These are phyloP conservation scores for Neosilurus hyrtlii DNA, from an alignment of 2,797 vertebrate species.

Conservation along the genomic window DNA sequence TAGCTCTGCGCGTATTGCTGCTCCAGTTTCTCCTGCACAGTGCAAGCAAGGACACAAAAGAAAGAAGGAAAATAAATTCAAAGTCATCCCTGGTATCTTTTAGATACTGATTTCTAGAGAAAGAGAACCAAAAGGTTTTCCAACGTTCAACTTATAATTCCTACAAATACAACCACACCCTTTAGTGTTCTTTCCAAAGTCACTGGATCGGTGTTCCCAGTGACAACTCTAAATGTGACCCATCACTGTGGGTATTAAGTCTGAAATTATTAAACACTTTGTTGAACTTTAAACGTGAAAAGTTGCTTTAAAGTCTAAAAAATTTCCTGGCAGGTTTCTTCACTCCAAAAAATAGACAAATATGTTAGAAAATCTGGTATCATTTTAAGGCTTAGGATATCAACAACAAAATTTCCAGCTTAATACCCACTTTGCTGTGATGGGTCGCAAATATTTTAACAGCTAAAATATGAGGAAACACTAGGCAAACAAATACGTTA, in stretches of 20 bases:
- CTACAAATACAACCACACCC: not conserved
- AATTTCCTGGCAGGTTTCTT: too few species aligned
- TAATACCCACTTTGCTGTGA: too few species aligned
- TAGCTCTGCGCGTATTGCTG: conserved; percentile 95
- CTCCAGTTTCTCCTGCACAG: conserved; percentile 89
- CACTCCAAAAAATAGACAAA: too few species aligned
- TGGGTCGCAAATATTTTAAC: not conserved
- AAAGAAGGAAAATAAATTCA: not conserved
- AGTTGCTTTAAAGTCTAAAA: too few species aligned
- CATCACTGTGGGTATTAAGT: too few species aligned
- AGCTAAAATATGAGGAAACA: not conserved
- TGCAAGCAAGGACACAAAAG: conserved; percentile 11
- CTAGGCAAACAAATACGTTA: too few species aligned
- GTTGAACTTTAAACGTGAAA: too few species aligned
- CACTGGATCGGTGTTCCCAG: not conserved
- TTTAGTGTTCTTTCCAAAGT: not conserved
- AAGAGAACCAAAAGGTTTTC: not conserved
- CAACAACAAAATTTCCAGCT: too few species aligned
- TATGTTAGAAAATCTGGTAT: too few species aligned
- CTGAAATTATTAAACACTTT: too few species aligned
- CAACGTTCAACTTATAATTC: not conserved
- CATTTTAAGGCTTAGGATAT: too few species aligned
- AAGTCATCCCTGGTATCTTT: not conserved
- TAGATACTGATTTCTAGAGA: not conserved
- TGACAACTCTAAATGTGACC: too few species aligned